phyloP scores from a whole-genome alignment of 2,113 vertebrate genomes.

The Gymnocephalus cernua region DNA sequence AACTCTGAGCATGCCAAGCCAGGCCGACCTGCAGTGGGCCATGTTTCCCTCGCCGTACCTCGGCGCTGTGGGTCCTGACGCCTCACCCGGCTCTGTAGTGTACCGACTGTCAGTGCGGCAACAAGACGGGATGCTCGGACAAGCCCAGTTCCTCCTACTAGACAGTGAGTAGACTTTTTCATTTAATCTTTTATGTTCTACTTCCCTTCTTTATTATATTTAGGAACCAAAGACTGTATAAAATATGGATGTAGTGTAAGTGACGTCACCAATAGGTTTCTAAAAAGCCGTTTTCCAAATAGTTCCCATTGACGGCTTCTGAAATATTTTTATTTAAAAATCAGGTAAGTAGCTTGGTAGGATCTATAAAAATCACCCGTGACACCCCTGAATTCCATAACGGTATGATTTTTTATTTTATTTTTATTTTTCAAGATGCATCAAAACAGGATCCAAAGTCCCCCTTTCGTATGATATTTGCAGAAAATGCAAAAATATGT shows the following conservation, averaged over 20 bases:
- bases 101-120: constrained; percentile 83
- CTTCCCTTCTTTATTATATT: not conserved
- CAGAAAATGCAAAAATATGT: not conserved
- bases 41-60: constrained; percentile 91
- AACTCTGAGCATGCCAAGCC: constrained; percentile 83
- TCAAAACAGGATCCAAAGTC: not conserved
- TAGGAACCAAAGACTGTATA: not conserved
- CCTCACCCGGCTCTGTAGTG: constrained; percentile 80
- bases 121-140: constrained; percentile 66
- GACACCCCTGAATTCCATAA: not conserved
- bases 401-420: no score
- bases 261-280: no score
- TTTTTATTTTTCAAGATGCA: constrained; percentile 7
- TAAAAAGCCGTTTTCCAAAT: no score
- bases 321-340: no score
- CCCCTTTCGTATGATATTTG: not conserved
- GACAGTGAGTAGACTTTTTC: constrained; percentile 79
- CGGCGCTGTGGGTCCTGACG: constrained; percentile 84
- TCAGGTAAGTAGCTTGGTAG: no score
- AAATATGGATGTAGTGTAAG: no score
- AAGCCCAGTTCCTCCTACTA: constrained; percentile 83
- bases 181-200: not conserved
- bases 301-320: no score
- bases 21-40: constrained; percentile 86
- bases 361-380: no score